Evolutionary conservation across 2,113 vertebrate species (phyloP).

Genomic region (Brevimyrus niger): DNA sequence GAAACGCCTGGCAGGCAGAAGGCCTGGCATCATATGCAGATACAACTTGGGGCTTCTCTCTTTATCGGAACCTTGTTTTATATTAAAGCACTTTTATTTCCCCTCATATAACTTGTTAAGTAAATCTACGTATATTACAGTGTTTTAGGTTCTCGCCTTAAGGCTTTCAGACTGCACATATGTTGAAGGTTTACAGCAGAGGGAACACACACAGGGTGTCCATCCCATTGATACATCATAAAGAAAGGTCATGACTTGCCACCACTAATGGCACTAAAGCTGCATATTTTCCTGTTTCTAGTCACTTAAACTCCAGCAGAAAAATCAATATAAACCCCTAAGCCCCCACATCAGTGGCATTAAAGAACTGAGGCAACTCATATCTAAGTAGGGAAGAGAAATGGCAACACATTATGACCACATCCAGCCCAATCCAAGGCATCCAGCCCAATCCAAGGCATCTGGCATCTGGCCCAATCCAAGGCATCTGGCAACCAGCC

Average conservation of each 20-base stretch:
- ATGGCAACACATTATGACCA: neutral
- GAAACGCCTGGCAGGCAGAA: neutral
- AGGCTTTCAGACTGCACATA: neutral
- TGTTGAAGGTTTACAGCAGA: neutral
- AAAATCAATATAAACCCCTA: neutral
- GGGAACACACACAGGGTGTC: neutral
- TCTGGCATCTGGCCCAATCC: too few species aligned
- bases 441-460: too few species aligned
- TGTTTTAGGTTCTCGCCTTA: neutral
- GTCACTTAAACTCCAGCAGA: neutral
- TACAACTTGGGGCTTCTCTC: neutral
- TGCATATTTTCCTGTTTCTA: neutral
- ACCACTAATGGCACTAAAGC: neutral
- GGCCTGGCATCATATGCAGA: neutral
- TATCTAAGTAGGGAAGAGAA: neutral
- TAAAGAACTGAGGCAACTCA: neutral
- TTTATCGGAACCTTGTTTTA: neutral
- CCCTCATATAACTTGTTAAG: neutral
- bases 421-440: neutral
- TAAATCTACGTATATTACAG: neutral
- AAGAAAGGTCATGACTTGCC: neutral
- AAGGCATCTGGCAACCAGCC: too few species aligned
- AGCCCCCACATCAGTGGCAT: neutral
- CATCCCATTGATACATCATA: neutral
- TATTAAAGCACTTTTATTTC: neutral